phyloP scores from a whole-genome alignment of 2,888 invertebrate species.

The Folsomia candida region DNA sequence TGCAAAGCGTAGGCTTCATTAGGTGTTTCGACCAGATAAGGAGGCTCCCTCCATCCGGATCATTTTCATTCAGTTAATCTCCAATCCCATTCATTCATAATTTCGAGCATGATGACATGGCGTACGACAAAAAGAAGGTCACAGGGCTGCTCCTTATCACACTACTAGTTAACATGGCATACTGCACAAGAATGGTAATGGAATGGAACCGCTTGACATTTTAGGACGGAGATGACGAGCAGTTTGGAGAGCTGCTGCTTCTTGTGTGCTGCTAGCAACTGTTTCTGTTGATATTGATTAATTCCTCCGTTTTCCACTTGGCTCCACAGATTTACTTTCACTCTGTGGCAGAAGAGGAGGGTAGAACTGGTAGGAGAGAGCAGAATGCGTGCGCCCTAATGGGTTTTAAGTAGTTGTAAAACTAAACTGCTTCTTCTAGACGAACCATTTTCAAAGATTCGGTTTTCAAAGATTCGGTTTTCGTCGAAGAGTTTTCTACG shows the following conservation, averaged over 20 bases:
- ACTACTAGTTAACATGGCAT: not conserved
- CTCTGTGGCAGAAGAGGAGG: not conserved
- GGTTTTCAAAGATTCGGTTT: no score
- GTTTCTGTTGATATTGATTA: not conserved
- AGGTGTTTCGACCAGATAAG: constrained; percentile 19
- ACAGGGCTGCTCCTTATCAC: constrained; percentile 5
- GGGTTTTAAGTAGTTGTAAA: not conserved
- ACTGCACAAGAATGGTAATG: not conserved
- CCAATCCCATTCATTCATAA: constrained; percentile 10
- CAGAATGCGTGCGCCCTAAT: not conserved
- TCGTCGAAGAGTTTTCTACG: no score
- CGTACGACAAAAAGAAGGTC: constrained; percentile 8
- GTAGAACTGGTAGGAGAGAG: no score
- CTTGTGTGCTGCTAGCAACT: not conserved
- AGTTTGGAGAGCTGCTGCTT: not conserved
- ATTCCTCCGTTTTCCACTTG: not conserved
- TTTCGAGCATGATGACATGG: not conserved
- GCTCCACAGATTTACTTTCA: not conserved
- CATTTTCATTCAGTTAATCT: constrained; percentile 14
- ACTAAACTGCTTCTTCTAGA: no score
- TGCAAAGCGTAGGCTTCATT: not conserved
- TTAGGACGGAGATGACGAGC: not conserved
- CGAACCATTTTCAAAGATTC: no score
- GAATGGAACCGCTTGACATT: not conserved
- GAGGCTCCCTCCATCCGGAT: constrained; percentile 14